Evolutionary conservation across 2,888 invertebrate species (phyloP).

Genomic region (Blastobasis adustella): DNA sequence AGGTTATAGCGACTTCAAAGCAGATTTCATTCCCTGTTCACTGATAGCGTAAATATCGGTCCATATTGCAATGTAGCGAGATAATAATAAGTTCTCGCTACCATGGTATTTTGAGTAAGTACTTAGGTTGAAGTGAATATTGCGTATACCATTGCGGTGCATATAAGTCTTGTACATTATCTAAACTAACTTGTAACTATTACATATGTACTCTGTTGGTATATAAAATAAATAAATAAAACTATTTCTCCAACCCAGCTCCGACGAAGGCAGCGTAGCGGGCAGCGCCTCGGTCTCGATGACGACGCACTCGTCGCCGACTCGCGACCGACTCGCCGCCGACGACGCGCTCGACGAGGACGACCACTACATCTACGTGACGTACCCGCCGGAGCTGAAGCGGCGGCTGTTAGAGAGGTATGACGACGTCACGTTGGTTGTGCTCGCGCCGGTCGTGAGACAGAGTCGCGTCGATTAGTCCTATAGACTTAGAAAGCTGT

Average conservation of each 20-base stretch:
- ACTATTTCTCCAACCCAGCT: conserved; percentile 63
- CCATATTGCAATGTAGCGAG: too few relatives aligned
- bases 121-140: too few relatives aligned
- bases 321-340: conserved; percentile 66
- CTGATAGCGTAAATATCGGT: too few relatives aligned
- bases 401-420: conserved; percentile 88
- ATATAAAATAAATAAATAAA: too few relatives aligned
- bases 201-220: too few relatives aligned
- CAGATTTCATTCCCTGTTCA: too few relatives aligned
- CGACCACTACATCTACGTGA: conserved; percentile 90
- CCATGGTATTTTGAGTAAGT: too few relatives aligned
- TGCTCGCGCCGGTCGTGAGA: conserved; percentile 52
- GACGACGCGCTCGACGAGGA: conserved; percentile 66
- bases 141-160: too few relatives aligned
- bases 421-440: conserved; percentile 54
- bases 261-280: conserved; percentile 80
- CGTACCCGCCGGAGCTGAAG: conserved; percentile 90
- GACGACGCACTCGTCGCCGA: conserved; percentile 79
- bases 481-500: background rate
- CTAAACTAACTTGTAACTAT: too few relatives aligned
- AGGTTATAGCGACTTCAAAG: too few relatives aligned
- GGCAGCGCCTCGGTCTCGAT: conserved; percentile 79
- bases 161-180: too few relatives aligned
- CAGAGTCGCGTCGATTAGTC: conserved; percentile 50
- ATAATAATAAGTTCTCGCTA: too few relatives aligned